Base-by-base conservation (phyloP, 2,888 invertebrate genomes). In the Blera fallax region DNA sequence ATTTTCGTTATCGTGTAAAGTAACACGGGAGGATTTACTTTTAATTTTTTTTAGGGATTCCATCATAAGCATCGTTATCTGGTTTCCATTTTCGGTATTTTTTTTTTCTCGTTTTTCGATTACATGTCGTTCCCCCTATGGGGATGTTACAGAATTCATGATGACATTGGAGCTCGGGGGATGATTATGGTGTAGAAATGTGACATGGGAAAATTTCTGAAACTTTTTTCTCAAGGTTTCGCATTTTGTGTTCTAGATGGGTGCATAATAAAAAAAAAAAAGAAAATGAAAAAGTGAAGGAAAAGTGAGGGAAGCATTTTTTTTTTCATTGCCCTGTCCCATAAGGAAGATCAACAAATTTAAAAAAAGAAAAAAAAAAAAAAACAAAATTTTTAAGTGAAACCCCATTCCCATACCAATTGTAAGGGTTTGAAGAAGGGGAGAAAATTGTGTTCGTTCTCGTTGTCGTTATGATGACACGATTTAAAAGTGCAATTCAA, bases 151-250 rank as follows among this genome's bases (percentile, higher is more conserved):
- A 27, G 50, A 80, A 56, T 74, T 74, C 54, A 60, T 40, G 43
- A 67, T 54, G 60, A 81, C 64, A 58, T 43, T 50, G 21, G 48
- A 21, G 40, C 67, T 64, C 37, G 40, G 43, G 40, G 56, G 29
- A 50, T 60, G 56, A 79, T 79, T 79, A 74, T 70, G 67, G 73
- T 78, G 78, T 83, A 78, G 78, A 18, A 73, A 83, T 69, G 56
- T 83, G 73, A 52, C 69, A 69, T 64, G 84, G 11, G 34, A 56
- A 69, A 62, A 69, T 43, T 74, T 74, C 43, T 8, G 11, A 62
- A 84, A 84, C 48, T 69, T 69, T 69, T 27, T 43, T n/a, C 40
- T 27, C 56, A 40, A 73, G 48, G 65, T 78, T 78, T 48, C 40
- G 45, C 37, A 67, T 54, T 73, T 48, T 69, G 67, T 54, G 78